Conservation (phyloP, 2,888 invertebrate species). For the Rhagonycha fulva region DNA sequence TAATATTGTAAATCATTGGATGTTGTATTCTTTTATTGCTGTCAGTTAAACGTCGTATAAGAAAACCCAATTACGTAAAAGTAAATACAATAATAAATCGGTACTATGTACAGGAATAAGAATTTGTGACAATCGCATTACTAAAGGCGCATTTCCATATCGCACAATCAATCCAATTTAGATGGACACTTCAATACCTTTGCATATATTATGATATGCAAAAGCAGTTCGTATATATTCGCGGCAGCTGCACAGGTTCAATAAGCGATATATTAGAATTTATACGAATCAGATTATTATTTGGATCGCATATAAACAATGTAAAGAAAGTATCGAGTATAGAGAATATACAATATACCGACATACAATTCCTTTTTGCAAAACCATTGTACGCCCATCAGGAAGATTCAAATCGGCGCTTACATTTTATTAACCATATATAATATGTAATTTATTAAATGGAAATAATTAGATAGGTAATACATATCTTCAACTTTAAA, state of each 20-base stretch:
- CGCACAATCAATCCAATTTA: slow-evolving; percentile 53
- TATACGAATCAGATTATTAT: slow-evolving; percentile 42
- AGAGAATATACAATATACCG: background rate
- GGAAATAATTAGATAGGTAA: background rate
- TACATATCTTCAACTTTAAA: no score
- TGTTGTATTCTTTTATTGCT: slow-evolving; percentile 26
- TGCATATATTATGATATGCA: slow-evolving; percentile 41
- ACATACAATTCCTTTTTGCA: background rate
- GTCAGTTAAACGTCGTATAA: slow-evolving; percentile 22
- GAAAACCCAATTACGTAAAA: slow-evolving; percentile 29
- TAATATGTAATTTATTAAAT: background rate
- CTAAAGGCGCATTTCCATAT: slow-evolving; percentile 42
- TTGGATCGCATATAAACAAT: background rate
- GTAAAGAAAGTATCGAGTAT: background rate
- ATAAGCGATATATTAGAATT: slow-evolving; percentile 47
- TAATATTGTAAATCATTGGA: slow-evolving; percentile 16
- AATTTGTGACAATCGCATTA: slow-evolving; percentile 29
- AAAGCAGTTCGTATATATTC: slow-evolving; percentile 30
- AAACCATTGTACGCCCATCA: background rate
- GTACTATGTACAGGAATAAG: slow-evolving; percentile 25
- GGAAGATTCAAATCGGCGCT: background rate
- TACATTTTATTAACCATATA: background rate
- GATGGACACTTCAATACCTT: slow-evolving; percentile 50
- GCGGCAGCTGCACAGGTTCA: slow-evolving; percentile 16
- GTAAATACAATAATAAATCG: slow-evolving; percentile 31